Evolutionary conservation across 2,888 invertebrate species (phyloP), one percentile per base, ranked within the genome.

Genomic region (Marronus borbonicus): DNA sequence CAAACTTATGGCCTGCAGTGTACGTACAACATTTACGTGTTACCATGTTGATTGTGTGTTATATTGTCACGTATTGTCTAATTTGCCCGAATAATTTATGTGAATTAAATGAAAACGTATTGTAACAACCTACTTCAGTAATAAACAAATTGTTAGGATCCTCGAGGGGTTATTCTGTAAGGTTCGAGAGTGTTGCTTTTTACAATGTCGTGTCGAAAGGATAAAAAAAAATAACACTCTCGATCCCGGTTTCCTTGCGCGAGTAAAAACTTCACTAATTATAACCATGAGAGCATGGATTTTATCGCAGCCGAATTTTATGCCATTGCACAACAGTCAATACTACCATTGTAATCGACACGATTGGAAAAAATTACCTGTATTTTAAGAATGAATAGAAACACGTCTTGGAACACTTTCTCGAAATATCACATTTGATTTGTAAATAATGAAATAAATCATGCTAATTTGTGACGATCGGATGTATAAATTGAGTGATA

Each of bases 361-460:
- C 17, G 10, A 3, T 28, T 70, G n/a, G 4, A 31, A 55, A 55
- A 55, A 55, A 36, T 70, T 39, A 70, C 70, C 55, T 55, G 36
- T 70, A 70, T 55, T 17, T 70, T 70, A 70, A 36, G 36, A 70
- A 70, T 70, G 39, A 14, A 52, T 24, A n/a, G n/a, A 31, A 17
- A 31, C 55, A 17, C n/a, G n/a, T 14, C n/a, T 70, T 17, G 55
- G n/a, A 55, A 36, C n/a, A 55, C 70, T 70, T 70, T 69, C 69
- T 55, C 2, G 12, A 44, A 44, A 44, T 44, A 8, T 44, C 12
- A 2, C 1, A 44, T 44, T 12, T 44, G 44, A 8, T 44, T 44
- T 44, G 44, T 44, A 44, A 44, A 12, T 44, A 44, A 1, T 12
- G 44, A 12, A 8, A 44, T 44, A 44, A 44, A 44, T 44, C 44